Evolutionary conservation across 2,888 invertebrate genomes (phyloP), one percentile per base, ranked within the genome.

Genomic region (Fissipunctia ypsillon): DNA sequence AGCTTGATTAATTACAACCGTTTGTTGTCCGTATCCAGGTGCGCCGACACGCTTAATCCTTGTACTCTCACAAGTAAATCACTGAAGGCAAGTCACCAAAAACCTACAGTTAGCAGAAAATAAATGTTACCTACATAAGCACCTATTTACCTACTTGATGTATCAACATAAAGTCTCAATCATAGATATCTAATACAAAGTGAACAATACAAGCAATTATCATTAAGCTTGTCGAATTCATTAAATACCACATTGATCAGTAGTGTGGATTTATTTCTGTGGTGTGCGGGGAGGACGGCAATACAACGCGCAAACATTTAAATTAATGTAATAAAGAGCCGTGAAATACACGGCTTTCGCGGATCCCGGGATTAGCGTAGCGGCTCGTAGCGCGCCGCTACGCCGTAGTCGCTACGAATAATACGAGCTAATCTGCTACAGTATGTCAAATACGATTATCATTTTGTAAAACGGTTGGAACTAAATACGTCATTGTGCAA

Each of bases 321-420:
- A 96, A 96, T 96, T 96, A 96, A 96, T 96, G 95, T 95, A 93
- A 95, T 95, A 95, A 95, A 95, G 93, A 95, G 93, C 91, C 94
- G 94, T 94, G 93, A 95, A 95, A 93, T 92, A 89, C 92, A 90
- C 88, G 94, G 94, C 93, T 94, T 93, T 91, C 85, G 91, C 89
- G 91, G 91, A 92, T 93, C 86, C 85, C 69, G 90, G 93, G 92
- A 92, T 93, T 92, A 92, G 82, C 89, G 87, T 87, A 90, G 89
- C 89, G 85, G 87, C 87, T 81, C 81, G 88, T 81, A 78, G 88
- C 85, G 73, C 67, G n/a, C 54, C 19, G 83, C 77, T 84, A 78
- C 80, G 73, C 38, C 70, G 74, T 69, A 73, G 73, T 61, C 28
- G 68, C 75, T 82, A 66, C 79, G 83, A 69, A 66, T 60, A 64